Evolutionary conservation across 2,888 invertebrate species (phyloP), one percentile per base, ranked within the genome.

Genomic region (Barypeithes pellucidus): DNA sequence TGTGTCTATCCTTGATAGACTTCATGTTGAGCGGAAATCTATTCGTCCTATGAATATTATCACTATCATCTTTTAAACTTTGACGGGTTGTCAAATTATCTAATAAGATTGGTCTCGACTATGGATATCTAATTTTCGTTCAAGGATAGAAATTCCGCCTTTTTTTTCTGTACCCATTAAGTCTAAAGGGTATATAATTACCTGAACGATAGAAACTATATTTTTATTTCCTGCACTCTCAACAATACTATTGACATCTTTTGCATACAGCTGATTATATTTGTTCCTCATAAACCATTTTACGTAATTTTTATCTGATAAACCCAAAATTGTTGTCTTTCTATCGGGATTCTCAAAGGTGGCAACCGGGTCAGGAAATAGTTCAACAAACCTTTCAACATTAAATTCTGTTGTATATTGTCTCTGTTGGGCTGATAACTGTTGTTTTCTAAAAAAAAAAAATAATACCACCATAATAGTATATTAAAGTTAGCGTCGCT

Each of bases 371-470:
- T 88, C 83, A 0, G 87, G 87, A 77, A 88, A 86, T 7, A 87
- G 75, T 63, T 86, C 80, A 0, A 89, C 73, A 79, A 88, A 89
- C 14, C 86, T 80, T 72, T 85, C 80, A 0, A 87, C 80, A 41
- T 83, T 79, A 65, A 89, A 89, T 3, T 86, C 83, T 0, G 80
- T 81, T 0, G 85, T 87, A 70, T 88, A 88, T 33, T 86, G 85
- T 65, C 82, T 83, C 45, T 84, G 84, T 75, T 87, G 86, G 2
- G 87, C 83, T 0, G 83, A 80, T 18, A 84, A 61, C 73, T 83
- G 81, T 60, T 83, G 79, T 57, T 82, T 82, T 59, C 82, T 82
- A 57, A n/a, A 52, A 24, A 2, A 52, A 52, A 16, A 4, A 29
- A 29, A 29, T 29, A 24, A 24, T 24, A 24, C 2, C 2, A 24